A percentile compares a stretch with the other conserved stretches of the same genome.
These are phyloP conservation scores for Tragulus kanchil DNA, from an alignment of 2,113 vertebrate species.

Conservation along the genomic window DNA sequence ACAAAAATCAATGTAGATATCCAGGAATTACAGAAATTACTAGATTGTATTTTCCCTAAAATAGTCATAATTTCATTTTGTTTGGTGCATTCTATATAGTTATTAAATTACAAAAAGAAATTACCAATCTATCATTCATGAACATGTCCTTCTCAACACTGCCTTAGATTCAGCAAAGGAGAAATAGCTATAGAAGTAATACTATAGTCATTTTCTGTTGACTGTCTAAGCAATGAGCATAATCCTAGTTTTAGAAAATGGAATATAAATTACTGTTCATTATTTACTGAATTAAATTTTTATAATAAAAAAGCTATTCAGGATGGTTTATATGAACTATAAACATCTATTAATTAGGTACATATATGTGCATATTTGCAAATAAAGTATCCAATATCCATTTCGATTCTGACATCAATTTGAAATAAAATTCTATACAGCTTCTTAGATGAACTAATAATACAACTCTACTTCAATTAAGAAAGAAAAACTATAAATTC, in stretches of 20 bases:
- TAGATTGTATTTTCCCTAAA: neutral
- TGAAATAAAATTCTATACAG: neutral
- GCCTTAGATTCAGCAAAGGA: neutral
- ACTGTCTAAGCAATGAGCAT: neutral
- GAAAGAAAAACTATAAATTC: neutral
- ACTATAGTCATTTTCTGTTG: neutral
- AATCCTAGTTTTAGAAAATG: neutral
- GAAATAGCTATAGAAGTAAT: neutral
- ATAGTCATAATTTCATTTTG: neutral
- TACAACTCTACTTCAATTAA: neutral
- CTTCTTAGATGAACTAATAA: neutral
- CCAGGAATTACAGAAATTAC: neutral
- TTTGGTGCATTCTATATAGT: neutral
- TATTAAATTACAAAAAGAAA: neutral
- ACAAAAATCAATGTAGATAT: neutral
- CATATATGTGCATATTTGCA: neutral
- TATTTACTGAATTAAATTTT: neutral
- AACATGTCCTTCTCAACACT: neutral
- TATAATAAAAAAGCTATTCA: neutral
- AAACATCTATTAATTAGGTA: neutral
- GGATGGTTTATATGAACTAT: neutral
- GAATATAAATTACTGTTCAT: neutral
- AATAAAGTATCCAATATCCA: neutral
- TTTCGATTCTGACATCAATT: neutral
- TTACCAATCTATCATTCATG: neutral